Evolutionary conservation across 2,888 invertebrate genomes (phyloP).

Genomic region (Athalia rosae): DNA sequence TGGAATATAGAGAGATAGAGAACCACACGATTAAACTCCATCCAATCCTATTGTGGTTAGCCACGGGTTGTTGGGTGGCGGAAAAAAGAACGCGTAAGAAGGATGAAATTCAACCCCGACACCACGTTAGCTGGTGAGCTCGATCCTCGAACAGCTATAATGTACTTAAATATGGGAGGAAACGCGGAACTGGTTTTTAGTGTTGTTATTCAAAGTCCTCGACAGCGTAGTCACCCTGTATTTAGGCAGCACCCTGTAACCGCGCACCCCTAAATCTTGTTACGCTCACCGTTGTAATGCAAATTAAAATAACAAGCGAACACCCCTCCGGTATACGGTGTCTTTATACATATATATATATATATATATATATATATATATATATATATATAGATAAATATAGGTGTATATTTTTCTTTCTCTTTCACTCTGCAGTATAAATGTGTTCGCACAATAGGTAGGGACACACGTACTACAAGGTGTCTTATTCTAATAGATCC

Average conservation of each 20-base stretch:
- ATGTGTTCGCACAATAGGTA: too few species aligned
- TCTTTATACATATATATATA: not conserved
- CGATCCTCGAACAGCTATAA: not conserved
- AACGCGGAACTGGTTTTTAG: slow-evolving; percentile 31
- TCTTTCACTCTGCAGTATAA: too few species aligned
- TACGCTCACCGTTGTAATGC: slow-evolving; percentile 68
- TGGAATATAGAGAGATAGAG: not conserved
- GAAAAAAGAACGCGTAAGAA: slow-evolving; percentile 31
- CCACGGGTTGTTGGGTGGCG: slow-evolving; percentile 32
- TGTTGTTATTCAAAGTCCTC: slow-evolving; percentile 38
- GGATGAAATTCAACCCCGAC: slow-evolving; percentile 34
- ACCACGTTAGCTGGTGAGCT: slow-evolving; percentile 1
- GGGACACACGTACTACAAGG: too few species aligned
- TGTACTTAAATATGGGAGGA: slow-evolving; percentile 24
- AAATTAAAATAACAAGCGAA: slow-evolving; percentile 66
- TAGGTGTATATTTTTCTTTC: not conserved
- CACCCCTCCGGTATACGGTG: slow-evolving; percentile 32
- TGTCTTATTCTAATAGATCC: too few species aligned
- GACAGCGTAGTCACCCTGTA: slow-evolving; percentile 33
- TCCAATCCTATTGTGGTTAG: slow-evolving; percentile 33
- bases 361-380: not conserved
- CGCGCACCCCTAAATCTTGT: slow-evolving; percentile 59
- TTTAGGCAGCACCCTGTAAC: slow-evolving; percentile 51
- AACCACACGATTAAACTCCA: slow-evolving; percentile 10
- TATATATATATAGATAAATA: not conserved